These are phyloP conservation scores for Basileuterus tristriatus DNA, from an alignment of 2,797 vertebrate species.

Conservation along the genomic window DNA sequence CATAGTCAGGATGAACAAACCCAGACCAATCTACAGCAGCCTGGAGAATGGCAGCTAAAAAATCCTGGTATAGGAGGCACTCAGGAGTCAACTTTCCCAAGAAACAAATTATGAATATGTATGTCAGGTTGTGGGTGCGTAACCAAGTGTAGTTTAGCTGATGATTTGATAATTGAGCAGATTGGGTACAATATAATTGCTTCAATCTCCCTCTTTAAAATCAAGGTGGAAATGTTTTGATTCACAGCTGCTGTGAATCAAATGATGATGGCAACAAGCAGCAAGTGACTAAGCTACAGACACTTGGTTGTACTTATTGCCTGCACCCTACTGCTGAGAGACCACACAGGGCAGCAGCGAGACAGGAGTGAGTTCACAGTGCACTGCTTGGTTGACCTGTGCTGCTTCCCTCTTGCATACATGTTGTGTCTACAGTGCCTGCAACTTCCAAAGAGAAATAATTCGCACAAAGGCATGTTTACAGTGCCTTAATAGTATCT, in stretches of 20 bases:
- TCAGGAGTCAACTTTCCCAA: neutral
- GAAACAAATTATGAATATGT: neutral
- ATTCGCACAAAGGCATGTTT: neutral
- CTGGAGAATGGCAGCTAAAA: neutral
- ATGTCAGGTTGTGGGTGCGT: neutral
- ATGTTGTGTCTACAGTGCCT: too few relatives aligned
- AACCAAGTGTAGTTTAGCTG: neutral
- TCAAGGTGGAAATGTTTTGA: neutral
- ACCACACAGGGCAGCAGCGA: neutral
- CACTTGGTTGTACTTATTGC: neutral
- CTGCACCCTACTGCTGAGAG: neutral
- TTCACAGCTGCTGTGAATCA: neutral
- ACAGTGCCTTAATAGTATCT: neutral
- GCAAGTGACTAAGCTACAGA: neutral
- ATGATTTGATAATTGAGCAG: neutral
- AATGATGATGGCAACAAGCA: neutral
- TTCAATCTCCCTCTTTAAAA: neutral
- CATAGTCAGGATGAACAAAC: neutral
- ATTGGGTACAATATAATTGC: neutral
- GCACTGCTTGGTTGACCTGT: accelerated
- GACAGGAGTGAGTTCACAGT: neutral
- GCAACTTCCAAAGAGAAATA: neutral
- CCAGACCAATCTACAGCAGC: neutral
- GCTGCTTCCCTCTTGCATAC: neutral
- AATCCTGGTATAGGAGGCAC: neutral